Percentiles rank a stretch among this genome's conserved stretches.
Evolutionary conservation across 2,797 vertebrate species (phyloP).

Genomic region (Hirundo rustica): DNA sequence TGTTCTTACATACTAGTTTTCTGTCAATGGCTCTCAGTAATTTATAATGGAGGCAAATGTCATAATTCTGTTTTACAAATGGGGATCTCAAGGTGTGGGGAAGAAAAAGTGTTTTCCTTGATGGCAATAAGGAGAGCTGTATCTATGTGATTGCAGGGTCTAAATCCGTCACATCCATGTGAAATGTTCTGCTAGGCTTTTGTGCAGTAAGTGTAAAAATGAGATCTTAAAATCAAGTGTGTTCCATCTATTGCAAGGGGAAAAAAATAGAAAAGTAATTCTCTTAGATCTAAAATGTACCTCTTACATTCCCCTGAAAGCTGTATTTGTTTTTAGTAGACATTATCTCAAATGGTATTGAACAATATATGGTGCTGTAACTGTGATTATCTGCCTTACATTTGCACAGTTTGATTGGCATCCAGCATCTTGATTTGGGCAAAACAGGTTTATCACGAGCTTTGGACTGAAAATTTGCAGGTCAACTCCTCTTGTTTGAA

Average conservation of each 20-base stretch:
- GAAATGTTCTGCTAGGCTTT: not conserved
- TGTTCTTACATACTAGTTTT: not conserved
- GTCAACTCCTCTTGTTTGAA: not conserved
- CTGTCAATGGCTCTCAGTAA: not conserved
- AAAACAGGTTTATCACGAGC: not conserved
- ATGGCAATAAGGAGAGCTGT: not conserved
- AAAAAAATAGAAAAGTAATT: not conserved
- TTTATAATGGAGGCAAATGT: not conserved
- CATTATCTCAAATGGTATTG: not conserved
- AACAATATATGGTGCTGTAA: not conserved
- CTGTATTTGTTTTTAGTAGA: not conserved
- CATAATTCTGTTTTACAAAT: not conserved
- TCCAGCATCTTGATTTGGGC: not conserved
- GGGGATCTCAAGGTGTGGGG: not conserved
- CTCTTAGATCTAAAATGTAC: not conserved
- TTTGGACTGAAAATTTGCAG: not conserved
- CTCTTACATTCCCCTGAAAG: not conserved
- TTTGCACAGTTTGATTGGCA: not conserved
- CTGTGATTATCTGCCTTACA: not conserved
- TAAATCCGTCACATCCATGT: not conserved
- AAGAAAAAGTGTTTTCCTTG: not conserved
- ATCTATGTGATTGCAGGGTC: not conserved
- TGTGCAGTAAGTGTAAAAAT: not conserved
- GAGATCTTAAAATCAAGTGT: not conserved
- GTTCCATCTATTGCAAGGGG: not conserved